phyloP scores from a whole-genome alignment of 2,888 invertebrate species.

The Zeuzera pyrina region DNA sequence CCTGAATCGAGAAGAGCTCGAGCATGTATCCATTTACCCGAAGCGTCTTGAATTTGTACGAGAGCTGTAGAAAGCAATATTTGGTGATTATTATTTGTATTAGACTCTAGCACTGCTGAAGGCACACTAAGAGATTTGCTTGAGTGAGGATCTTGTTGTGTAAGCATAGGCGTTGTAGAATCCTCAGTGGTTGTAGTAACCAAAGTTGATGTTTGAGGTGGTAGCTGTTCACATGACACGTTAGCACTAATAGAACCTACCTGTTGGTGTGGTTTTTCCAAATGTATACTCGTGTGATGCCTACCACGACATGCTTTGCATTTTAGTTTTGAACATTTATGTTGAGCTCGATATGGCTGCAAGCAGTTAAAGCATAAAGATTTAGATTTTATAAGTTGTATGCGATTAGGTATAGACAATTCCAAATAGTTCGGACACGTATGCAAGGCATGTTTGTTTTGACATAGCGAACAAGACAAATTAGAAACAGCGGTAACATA shows the following conservation, averaged over 20 bases:
- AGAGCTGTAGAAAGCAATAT: slow-evolving; percentile 8
- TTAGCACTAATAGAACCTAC: no score
- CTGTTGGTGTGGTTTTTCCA: no score
- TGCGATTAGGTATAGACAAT: not conserved
- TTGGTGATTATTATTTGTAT: not conserved
- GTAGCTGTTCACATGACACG: not conserved
- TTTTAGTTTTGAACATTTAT: slow-evolving; percentile 4
- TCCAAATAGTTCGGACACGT: slow-evolving; percentile 3
- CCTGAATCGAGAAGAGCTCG: slow-evolving; percentile 3
- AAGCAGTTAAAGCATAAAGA: slow-evolving; percentile 5
- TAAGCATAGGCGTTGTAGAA: not conserved
- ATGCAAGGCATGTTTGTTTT: not conserved
- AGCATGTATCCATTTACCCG: slow-evolving; percentile 3
- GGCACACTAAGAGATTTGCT: not conserved
- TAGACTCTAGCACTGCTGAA: not conserved
- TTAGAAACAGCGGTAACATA: no score
- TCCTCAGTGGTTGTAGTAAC: not conserved
- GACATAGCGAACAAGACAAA: not conserved
- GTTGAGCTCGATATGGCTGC: slow-evolving; percentile 5
- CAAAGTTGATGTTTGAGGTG: not conserved
- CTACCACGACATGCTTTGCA: slow-evolving; percentile 1
- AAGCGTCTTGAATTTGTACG: slow-evolving; percentile 8
- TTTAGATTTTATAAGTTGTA: slow-evolving; percentile 2
- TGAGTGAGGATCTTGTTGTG: not conserved
- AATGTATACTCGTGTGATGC: no score